These are phyloP conservation scores for Anorthoa munda DNA, from an alignment of 2,888 invertebrate species.

Conservation along the genomic window DNA sequence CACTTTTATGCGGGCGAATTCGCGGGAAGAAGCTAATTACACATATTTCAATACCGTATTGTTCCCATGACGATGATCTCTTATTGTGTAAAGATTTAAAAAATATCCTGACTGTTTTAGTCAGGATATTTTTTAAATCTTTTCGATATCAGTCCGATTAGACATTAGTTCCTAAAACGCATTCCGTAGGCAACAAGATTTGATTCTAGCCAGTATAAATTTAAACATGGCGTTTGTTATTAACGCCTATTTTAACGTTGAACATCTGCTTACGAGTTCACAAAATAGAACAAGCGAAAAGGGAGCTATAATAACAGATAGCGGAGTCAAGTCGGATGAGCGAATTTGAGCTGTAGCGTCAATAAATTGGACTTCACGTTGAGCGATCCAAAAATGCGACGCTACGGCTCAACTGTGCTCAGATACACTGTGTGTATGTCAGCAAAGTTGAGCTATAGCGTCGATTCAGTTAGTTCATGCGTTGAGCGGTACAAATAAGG, in stretches of 20 bases:
- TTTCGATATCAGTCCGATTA: neutral
- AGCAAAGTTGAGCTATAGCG: constrained; percentile 8
- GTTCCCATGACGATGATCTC: neutral
- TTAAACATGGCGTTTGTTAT: neutral
- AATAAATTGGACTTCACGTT: neutral
- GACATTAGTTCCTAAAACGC: neutral
- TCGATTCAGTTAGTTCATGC: neutral
- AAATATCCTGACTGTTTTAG: no score
- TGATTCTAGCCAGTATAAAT: neutral
- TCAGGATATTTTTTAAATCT: neutral
- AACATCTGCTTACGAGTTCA: neutral
- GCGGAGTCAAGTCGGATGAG: neutral
- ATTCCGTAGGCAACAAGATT: neutral
- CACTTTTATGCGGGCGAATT: no score
- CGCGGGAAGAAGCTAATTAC: no score
- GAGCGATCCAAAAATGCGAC: constrained; percentile 12
- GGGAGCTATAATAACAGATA: neutral
- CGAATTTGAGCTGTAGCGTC: constrained; percentile 11
- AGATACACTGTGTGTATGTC: neutral
- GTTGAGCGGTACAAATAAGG: constrained; percentile 2
- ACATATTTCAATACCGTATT: no score
- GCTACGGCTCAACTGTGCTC: neutral
- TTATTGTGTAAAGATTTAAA: constrained; percentile 16
- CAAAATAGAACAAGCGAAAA: neutral
- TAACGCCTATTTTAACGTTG: neutral